A percentile compares a stretch with the other conserved stretches of the same genome.
Conservation (phyloP, 2,888 invertebrate species). For the Apamea epomidion region DNA sequence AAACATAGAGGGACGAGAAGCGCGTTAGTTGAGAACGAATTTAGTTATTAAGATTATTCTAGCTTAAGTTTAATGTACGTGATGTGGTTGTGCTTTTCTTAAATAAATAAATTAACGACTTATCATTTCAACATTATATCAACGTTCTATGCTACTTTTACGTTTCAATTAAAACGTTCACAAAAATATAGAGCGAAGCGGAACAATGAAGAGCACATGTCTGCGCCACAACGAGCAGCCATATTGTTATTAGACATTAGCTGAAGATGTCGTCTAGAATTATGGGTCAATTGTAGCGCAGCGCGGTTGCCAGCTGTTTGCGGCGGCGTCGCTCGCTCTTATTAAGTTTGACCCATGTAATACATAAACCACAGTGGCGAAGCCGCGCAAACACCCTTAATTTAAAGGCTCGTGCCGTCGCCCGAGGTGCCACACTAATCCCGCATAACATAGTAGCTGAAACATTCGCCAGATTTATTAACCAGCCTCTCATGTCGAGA, state of each 20-base stretch:
- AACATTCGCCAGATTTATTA: slow-evolving; percentile 77
- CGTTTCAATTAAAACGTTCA: slow-evolving; percentile 34
- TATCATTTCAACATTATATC: neutral
- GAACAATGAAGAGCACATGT: slow-evolving; percentile 63
- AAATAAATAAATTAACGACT: too few relatives aligned
- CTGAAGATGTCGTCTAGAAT: slow-evolving; percentile 74
- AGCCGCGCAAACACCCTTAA: slow-evolving; percentile 74
- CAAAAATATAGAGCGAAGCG: slow-evolving; percentile 39
- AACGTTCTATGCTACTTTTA: neutral
- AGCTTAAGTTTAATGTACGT: too few relatives aligned
- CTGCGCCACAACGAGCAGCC: slow-evolving; percentile 61
- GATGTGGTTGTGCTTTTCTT: too few relatives aligned
- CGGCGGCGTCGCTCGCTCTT: slow-evolving; percentile 66
- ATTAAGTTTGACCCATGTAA: slow-evolving; percentile 78
- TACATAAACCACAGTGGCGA: slow-evolving; percentile 74
- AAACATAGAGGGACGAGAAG: neutral
- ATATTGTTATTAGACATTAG: slow-evolving; percentile 72
- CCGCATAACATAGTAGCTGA: slow-evolving; percentile 77
- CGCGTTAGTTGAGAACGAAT: neutral
- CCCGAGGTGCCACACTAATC: slow-evolving; percentile 73
- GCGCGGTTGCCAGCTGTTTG: slow-evolving; percentile 70
- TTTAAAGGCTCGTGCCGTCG: slow-evolving; percentile 72
- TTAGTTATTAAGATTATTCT: too few relatives aligned
- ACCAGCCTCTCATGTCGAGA: slow-evolving; percentile 69
- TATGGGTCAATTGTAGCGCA: slow-evolving; percentile 74